Evolutionary conservation across 2,113 vertebrate species (phyloP).

Genomic region (Zapornia atra): DNA sequence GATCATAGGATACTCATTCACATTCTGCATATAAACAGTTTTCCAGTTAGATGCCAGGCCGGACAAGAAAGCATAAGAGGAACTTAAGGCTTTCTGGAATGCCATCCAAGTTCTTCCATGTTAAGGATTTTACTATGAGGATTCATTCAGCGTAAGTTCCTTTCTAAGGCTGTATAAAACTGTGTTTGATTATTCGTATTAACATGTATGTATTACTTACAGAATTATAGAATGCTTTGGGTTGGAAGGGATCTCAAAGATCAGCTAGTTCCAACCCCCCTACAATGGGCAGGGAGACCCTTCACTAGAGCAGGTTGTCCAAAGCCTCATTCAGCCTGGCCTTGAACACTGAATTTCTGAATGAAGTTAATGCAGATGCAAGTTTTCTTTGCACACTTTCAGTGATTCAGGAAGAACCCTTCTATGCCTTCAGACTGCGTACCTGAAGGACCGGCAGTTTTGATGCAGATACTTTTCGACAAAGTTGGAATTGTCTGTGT

Average conservation of each 20-base stretch:
- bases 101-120: background rate
- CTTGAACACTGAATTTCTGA: background rate
- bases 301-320: no score
- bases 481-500: background rate
- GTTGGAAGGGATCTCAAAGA: no score
- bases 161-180: background rate
- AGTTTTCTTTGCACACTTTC: background rate
- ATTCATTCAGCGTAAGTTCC: background rate
- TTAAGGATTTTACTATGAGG: background rate
- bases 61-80: background rate
- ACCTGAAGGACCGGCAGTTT: background rate
- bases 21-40: rapidly evolving
- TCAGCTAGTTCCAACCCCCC: no score
- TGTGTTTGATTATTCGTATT: background rate
- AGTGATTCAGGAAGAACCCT: background rate
- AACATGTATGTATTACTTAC: background rate
- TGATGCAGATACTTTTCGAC: background rate
- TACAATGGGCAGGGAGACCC: no score
- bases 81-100: background rate
- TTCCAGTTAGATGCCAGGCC: background rate
- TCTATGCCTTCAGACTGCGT: background rate
- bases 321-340: no score
- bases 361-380: background rate
- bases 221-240: no score
- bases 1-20: background rate